A percentile compares a stretch with the other conserved stretches of the same genome.
Conservation (phyloP, 1,140 invertebrate species). For the Conopomorpha cramerella region DNA sequence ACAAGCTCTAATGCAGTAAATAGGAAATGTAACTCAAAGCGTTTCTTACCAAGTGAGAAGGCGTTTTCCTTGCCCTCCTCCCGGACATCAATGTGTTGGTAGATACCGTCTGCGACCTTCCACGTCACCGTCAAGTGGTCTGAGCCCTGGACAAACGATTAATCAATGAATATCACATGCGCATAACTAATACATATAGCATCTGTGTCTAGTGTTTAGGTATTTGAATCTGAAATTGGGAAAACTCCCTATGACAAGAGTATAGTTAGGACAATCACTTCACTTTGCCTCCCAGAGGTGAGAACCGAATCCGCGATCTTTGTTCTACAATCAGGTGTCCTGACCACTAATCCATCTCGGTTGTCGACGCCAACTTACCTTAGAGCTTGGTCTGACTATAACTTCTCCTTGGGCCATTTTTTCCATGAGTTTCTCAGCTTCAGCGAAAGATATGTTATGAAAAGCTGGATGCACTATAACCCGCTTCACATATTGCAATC, state of each 20-base stretch:
- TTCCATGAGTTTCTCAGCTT: conserved; percentile 89
- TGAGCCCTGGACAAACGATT: conserved; percentile 69
- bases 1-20: not conserved
- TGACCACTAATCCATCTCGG: too few species aligned
- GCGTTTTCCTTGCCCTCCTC: conserved; percentile 97
- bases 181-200: too few species aligned
- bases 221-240: too few species aligned
- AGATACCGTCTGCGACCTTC: conserved; percentile 94
- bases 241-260: too few species aligned
- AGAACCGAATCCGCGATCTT: too few species aligned
- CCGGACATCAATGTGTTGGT: conserved; percentile 93
- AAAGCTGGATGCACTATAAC: conserved; percentile 98
- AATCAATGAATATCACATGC: too few species aligned
- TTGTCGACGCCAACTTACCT: conserved; percentile 56
- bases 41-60: conserved; percentile 81
- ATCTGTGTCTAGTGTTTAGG: too few species aligned
- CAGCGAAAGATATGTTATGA: conserved; percentile 93
- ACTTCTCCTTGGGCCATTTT: conserved; percentile 96
- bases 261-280: too few species aligned
- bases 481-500: conserved; percentile 87
- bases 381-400: conserved; percentile 94
- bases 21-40: not conserved
- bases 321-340: too few species aligned
- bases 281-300: too few species aligned
- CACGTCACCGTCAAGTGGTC: conserved; percentile 98